Conservation (phyloP, 2,888 invertebrate species). For the Steinernema scapterisci region DNA sequence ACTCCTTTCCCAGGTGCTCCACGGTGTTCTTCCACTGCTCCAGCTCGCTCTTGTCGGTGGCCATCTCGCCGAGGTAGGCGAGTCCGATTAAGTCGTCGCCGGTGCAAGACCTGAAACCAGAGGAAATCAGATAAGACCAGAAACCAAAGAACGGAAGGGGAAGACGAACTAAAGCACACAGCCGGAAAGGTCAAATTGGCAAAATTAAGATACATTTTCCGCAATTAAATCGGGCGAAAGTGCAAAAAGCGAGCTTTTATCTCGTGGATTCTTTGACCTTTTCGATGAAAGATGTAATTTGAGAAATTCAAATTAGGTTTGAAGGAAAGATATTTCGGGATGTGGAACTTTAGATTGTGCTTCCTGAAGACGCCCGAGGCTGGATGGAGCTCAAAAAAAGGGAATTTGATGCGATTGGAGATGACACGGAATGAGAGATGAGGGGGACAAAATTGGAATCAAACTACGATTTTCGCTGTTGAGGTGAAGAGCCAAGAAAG, state of each 20-base stretch:
- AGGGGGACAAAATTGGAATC: too few species aligned
- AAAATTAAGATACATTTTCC: slow-evolving; percentile 18
- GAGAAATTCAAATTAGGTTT: background rate
- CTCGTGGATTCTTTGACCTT: background rate
- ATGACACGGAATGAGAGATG: background rate
- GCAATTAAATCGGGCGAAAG: slow-evolving; percentile 11
- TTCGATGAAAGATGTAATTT: background rate
- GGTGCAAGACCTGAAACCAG: slow-evolving; percentile 62
- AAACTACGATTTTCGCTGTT: too few species aligned
- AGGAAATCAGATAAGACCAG: background rate
- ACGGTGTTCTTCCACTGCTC: slow-evolving; percentile 69
- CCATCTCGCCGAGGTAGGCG: slow-evolving; percentile 63
- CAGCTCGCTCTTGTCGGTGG: slow-evolving; percentile 68
- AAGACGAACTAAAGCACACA: too few species aligned
- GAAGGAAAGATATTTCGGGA: background rate
- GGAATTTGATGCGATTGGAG: background rate
- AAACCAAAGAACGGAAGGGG: background rate
- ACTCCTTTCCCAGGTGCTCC: slow-evolving; percentile 67
- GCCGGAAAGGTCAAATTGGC: background rate
- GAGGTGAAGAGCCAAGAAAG: background rate
- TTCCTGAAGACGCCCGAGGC: background rate
- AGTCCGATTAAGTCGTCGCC: slow-evolving; percentile 69
- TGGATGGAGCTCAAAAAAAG: background rate
- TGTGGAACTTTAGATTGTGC: background rate
- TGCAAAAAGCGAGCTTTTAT: background rate